Base-by-base conservation (phyloP, 2,797 vertebrate species). In the Ctenochaetus hawaiiensis region DNA sequence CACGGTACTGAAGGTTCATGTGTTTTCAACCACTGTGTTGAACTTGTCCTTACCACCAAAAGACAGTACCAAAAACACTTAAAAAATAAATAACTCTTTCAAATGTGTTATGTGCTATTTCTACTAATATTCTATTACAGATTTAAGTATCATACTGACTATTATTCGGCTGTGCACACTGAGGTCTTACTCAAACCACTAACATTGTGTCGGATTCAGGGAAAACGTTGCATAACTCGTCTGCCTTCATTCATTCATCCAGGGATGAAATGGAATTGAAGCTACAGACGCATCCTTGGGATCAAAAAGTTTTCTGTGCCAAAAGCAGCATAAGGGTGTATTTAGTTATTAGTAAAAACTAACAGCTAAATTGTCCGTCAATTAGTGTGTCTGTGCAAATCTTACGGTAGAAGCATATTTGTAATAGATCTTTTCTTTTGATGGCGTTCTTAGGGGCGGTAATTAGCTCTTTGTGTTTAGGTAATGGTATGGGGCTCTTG, bases 381-480 rank as follows among this genome's bases (percentile, higher is more conserved):
- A 73, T 90, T 76, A 81, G 61, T 72, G 62, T 6, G 68, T 81
- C 62, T 85, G 52, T 26, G 66, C 67, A 73, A 64, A 81, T 44
- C 52, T 81, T 43, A 41, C 17, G 34, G 57, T 48, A 67, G 67
- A 69, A 76, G 53, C 78, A 77, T 78, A 76, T 83, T 83, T 80
- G 48, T 77, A 77, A 74, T 60, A 69, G 43, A 78, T 58, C 44
- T 74, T 62, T 62, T 65, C 56, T 84, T 87, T 47, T 82, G 77
- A 81, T 71, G 79, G 76, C 44, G 80, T 81, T 91, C 47, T 83
- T 68, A 72, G 61, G 65, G 67, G 60, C 78, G 43, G 77, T 75
- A 78, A 89, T 91, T 87, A 86, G 74, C 83, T 87, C 87, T 87
- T 82, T 91, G 82, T 90, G 87, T 63, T 81, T 20, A 81, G 84